A percentile compares a stretch with the other conserved stretches of the same genome.
Evolutionary conservation across 1,140 invertebrate genomes (phyloP).

Genomic region (Nymphalis io): DNA sequence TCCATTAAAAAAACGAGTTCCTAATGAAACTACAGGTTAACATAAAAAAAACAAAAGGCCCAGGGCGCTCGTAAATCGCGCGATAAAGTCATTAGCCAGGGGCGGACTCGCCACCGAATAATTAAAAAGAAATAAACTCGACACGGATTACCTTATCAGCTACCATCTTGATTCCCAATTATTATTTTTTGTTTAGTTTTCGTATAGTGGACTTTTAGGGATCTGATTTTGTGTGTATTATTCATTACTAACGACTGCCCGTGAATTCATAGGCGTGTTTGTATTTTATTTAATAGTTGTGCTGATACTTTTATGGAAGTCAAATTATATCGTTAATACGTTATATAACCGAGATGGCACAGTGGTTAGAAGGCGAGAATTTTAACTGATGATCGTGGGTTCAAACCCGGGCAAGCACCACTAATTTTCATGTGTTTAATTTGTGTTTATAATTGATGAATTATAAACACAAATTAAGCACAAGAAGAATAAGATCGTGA

Average conservation of each 20-base stretch:
- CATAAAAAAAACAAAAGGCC: slow-evolving; percentile 65
- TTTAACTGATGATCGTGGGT: too few relatives aligned
- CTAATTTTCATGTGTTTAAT: too few relatives aligned
- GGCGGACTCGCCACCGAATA: slow-evolving; percentile 73
- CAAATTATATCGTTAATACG: too few relatives aligned
- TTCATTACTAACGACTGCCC: not conserved
- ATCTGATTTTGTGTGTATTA: slow-evolving; percentile 13
- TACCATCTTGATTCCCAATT: slow-evolving; percentile 58
- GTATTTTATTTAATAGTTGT: not conserved
- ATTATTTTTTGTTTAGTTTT: slow-evolving; percentile 33
- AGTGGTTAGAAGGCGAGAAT: too few relatives aligned
- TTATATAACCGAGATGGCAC: too few relatives aligned
- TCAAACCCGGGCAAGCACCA: too few relatives aligned
- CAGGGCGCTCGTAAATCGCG: slow-evolving; percentile 64
- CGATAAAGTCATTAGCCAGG: slow-evolving; percentile 77
- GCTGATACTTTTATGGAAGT: too few relatives aligned
- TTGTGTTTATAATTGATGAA: too few relatives aligned
- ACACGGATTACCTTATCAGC: slow-evolving; percentile 74
- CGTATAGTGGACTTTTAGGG: slow-evolving; percentile 15
- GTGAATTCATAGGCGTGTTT: not conserved
- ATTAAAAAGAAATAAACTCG: slow-evolving; percentile 79
- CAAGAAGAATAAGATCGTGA: too few relatives aligned
- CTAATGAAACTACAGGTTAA: slow-evolving; percentile 18
- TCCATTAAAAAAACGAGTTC: not conserved
- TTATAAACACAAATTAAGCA: too few relatives aligned